Evolutionary conservation across 2,113 vertebrate genomes (phyloP).

Genomic region (Mesembrinibis cayennensis): DNA sequence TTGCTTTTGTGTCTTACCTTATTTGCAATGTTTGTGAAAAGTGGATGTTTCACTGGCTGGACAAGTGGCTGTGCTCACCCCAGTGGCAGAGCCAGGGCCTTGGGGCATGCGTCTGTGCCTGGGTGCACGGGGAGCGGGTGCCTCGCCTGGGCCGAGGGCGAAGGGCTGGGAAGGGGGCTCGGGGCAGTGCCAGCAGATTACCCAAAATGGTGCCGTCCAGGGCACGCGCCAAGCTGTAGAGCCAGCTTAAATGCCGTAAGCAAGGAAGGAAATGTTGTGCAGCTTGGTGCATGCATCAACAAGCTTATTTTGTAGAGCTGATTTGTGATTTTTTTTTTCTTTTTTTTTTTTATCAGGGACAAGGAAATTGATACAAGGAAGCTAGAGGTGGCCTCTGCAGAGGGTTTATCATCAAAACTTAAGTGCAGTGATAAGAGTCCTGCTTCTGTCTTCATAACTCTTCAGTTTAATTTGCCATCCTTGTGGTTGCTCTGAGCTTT

Average conservation of each 20-base stretch:
- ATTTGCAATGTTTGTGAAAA: not conserved
- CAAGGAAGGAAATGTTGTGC: rapidly evolving
- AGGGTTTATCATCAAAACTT: not conserved
- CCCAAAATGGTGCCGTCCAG: not conserved
- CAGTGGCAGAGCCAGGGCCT: not conserved
- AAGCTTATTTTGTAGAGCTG: not conserved
- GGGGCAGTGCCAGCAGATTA: not conserved
- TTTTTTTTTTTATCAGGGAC: not conserved
- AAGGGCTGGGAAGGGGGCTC: not conserved
- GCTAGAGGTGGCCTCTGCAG: not conserved
- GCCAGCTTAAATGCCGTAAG: rapidly evolving
- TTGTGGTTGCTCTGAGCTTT: not conserved
- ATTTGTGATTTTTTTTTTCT: not conserved
- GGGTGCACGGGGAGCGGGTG: rapidly evolving
- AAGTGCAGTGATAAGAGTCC: not conserved
- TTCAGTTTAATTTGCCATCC: not conserved
- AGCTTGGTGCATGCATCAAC: not conserved
- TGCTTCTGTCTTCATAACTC: not conserved
- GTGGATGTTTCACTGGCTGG: not conserved
- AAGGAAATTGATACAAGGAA: not conserved
- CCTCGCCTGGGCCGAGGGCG: rapidly evolving
- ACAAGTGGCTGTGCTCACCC: not conserved
- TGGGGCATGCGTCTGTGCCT: rapidly evolving
- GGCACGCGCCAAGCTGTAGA: rapidly evolving
- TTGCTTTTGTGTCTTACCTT: not conserved